phyloP scores from a whole-genome alignment of 1,140 invertebrate genomes.

The Littorina saxatilis region DNA sequence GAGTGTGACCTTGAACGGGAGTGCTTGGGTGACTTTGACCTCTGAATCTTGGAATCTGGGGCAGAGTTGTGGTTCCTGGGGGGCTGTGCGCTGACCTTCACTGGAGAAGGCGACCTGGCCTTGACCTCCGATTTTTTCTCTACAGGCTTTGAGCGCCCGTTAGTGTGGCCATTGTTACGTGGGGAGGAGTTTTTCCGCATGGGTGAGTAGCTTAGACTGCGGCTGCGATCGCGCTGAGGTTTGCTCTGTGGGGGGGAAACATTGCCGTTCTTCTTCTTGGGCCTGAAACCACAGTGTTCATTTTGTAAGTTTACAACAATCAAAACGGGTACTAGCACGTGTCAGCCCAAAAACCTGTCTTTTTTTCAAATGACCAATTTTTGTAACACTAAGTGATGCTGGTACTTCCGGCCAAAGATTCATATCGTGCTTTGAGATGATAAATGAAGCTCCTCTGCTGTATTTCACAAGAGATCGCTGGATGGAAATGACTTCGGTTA shows the following conservation, averaged over 20 bases:
- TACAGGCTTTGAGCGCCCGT: background rate
- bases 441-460: too few species aligned
- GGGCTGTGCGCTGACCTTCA: background rate
- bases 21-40: slow-evolving; percentile 40
- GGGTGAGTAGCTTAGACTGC: background rate
- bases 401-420: too few species aligned
- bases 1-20: slow-evolving; percentile 34
- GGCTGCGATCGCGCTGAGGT: slow-evolving; percentile 10
- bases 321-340: background rate
- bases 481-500: too few species aligned
- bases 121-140: slow-evolving; percentile 3
- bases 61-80: slow-evolving; percentile 19
- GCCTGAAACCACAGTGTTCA: background rate
- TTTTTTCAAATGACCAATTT: too few species aligned
- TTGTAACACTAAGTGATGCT: too few species aligned
- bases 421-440: too few species aligned
- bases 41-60: slow-evolving; percentile 29
- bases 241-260: slow-evolving; percentile 30
- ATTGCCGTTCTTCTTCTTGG: slow-evolving; percentile 29
- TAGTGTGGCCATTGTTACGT: background rate
- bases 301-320: background rate
- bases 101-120: background rate
- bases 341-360: too few species aligned
- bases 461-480: too few species aligned
- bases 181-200: background rate